Evolutionary conservation across 2,888 invertebrate genomes (phyloP).

Genomic region (Aradus depressus): DNA sequence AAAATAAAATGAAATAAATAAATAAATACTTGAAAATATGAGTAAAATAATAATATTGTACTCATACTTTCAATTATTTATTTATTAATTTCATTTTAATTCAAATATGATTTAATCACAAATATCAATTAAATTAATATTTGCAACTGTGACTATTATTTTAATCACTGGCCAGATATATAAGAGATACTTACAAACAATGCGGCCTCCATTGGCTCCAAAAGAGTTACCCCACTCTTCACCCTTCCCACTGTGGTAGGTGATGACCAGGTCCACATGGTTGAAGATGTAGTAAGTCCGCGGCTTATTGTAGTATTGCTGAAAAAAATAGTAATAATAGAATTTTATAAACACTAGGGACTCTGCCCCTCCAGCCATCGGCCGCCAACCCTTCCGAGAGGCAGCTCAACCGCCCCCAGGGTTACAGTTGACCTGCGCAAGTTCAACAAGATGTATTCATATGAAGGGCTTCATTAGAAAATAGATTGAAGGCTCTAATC

Average conservation of each 20-base stretch:
- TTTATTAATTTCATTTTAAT: not conserved
- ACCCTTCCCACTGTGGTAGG: constrained; percentile 77
- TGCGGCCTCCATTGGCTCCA: constrained; percentile 73
- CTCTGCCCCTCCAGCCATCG: too few relatives aligned
- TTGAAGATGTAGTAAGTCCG: constrained; percentile 89
- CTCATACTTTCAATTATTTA: not conserved
- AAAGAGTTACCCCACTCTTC: constrained; percentile 81
- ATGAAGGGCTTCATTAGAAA: too few relatives aligned
- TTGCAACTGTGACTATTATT: not conserved
- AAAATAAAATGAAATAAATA: too few relatives aligned
- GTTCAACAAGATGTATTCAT: too few relatives aligned
- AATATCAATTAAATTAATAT: not conserved
- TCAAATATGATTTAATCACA: constrained; percentile 35
- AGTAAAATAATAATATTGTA: not conserved
- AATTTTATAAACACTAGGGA: not conserved
- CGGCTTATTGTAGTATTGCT: constrained; percentile 42
- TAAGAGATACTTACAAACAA: constrained; percentile 49
- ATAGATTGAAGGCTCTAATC: too few relatives aligned
- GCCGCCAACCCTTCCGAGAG: too few relatives aligned
- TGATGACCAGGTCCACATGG: constrained; percentile 87
- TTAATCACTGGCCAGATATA: not conserved
- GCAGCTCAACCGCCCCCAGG: too few relatives aligned
- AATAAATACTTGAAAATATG: not conserved
- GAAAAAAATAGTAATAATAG: constrained; percentile 10
- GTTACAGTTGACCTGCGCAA: too few relatives aligned